These are phyloP conservation scores for Pammene aurita DNA, from an alignment of 2,888 invertebrate genomes.

Conservation along the genomic window DNA sequence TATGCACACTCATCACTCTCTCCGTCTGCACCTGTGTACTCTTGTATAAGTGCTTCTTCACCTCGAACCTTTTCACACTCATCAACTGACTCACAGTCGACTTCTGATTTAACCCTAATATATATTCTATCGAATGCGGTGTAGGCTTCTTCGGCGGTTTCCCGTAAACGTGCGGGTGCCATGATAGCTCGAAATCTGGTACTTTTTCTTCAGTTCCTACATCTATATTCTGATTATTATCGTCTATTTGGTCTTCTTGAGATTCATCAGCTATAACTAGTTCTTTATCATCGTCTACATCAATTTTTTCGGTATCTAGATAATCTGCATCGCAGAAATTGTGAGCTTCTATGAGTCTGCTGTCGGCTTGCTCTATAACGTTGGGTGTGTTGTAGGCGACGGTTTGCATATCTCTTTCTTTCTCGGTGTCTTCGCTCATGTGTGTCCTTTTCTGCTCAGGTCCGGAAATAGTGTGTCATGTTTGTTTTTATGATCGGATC, in stretches of 20 bases:
- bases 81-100: constrained; percentile 64
- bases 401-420: constrained; percentile 71
- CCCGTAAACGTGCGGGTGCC: constrained; percentile 96
- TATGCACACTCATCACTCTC: constrained; percentile 65
- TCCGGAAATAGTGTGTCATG: constrained; percentile 72
- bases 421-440: constrained; percentile 66
- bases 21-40: constrained; percentile 75
- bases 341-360: constrained; percentile 53
- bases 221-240: constrained; percentile 48
- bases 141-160: constrained; percentile 92
- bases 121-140: constrained; percentile 94
- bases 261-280: constrained; percentile 39
- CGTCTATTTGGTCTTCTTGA: constrained; percentile 43
- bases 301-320: constrained; percentile 47
- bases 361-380: constrained; percentile 60
- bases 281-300: constrained; percentile 46
- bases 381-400: constrained; percentile 59
- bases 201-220: constrained; percentile 50
- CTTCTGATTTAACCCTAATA: constrained; percentile 85
- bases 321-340: constrained; percentile 46
- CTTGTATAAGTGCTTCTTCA: constrained; percentile 56
- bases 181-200: constrained; percentile 74
- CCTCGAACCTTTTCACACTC: constrained; percentile 68
- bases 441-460: constrained; percentile 61
- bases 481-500: constrained; percentile 79